These are phyloP conservation scores for Dreissena rostriformis DNA, from an alignment of 1,140 invertebrate genomes.

Conservation along the genomic window DNA sequence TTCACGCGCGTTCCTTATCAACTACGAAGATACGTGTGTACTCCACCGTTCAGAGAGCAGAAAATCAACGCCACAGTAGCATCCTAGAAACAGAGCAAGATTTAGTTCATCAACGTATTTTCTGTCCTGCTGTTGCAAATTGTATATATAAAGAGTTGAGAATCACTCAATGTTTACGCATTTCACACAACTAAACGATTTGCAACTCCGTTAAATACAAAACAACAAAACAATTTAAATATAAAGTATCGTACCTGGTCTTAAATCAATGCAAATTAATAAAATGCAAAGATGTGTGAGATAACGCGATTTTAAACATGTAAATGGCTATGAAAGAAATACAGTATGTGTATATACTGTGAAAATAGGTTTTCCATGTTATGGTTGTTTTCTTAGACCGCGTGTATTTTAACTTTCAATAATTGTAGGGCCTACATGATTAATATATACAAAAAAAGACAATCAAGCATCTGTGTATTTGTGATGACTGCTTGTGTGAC, in stretches of 20 bases:
- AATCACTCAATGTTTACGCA: neutral
- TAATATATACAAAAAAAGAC: neutral
- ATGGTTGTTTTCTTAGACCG: neutral
- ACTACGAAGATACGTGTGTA: slow-evolving; percentile 28
- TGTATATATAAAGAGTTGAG: neutral
- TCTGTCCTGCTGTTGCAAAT: no score
- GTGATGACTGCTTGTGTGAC: slow-evolving; percentile 16
- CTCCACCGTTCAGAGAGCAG: slow-evolving; percentile 51
- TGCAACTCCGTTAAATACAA: neutral
- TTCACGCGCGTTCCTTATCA: slow-evolving; percentile 12
- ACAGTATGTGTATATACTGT: no score
- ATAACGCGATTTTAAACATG: no score
- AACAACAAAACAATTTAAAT: neutral
- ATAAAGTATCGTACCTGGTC: neutral
- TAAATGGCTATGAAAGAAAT: no score
- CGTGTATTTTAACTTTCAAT: no score
- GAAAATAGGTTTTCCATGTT: no score
- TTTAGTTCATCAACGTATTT: neutral
- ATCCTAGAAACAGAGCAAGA: slow-evolving; percentile 34
- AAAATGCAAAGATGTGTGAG: no score
- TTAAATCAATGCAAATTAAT: no score
- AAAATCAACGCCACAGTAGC: slow-evolving; percentile 36
- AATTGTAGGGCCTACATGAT: neutral
- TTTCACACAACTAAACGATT: neutral
- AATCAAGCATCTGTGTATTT: slow-evolving; percentile 20